phyloP scores from a whole-genome alignment of 2,113 vertebrate genomes.

The Catharus bicknelli region DNA sequence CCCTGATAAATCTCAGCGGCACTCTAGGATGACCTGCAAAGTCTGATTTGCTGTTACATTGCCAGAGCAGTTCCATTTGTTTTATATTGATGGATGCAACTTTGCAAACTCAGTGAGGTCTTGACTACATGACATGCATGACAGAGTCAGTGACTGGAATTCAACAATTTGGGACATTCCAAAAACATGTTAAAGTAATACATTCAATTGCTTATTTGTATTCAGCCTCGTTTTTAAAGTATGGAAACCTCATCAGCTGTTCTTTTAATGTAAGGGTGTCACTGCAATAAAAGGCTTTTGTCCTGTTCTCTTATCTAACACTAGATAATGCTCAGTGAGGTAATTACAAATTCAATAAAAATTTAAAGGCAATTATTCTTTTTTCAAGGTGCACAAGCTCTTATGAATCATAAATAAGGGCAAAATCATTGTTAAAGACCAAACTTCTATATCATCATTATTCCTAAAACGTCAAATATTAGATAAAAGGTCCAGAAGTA shows the following conservation, averaged over 20 bases:
- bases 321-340: not conserved
- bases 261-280: not conserved
- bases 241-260: not conserved
- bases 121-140: not conserved
- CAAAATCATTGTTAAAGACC: not conserved
- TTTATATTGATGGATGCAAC: not conserved
- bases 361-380: not conserved
- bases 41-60: not conserved
- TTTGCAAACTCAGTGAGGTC: not conserved
- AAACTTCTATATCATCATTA: not conserved
- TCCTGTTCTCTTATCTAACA: not conserved
- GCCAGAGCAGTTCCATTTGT: not conserved
- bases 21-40: not conserved
- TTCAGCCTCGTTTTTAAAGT: not conserved
- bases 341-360: constrained; percentile 26
- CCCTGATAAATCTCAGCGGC: not conserved
- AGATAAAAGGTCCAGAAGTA: not conserved
- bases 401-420: not conserved
- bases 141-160: not conserved
- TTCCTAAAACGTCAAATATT: not conserved
- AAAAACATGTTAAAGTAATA: not conserved
- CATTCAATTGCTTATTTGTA: not conserved
- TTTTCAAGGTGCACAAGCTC: not conserved
- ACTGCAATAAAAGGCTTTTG: not conserved
- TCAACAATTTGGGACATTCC: not conserved